A percentile compares a stretch with the other conserved stretches of the same genome.
Evolutionary conservation across 2,113 vertebrate genomes (phyloP).

Genomic region (Picathartes gymnocephalus): DNA sequence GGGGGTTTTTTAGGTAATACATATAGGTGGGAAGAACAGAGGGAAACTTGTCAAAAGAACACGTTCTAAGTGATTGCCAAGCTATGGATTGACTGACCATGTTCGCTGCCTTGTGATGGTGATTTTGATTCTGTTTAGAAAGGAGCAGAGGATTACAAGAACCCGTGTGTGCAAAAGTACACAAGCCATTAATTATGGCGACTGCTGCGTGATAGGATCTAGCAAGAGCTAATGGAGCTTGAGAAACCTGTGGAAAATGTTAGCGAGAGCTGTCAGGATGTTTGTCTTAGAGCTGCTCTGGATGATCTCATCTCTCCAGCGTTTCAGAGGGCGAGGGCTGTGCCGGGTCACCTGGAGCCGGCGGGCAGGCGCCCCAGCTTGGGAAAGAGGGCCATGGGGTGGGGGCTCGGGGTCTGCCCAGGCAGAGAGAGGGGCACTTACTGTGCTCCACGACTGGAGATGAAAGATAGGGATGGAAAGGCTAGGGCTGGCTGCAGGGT

Average conservation of each 20-base stretch:
- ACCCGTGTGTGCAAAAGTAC: neutral
- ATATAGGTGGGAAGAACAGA: neutral
- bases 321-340: neutral
- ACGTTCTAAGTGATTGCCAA: neutral
- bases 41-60: neutral
- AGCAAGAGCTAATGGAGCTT: constrained; percentile 34
- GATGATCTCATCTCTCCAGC: constrained; percentile 9
- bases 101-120: neutral
- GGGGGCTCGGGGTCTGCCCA: neutral
- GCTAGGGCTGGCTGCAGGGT: neutral
- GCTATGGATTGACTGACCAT: neutral
- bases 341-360: neutral
- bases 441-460: neutral
- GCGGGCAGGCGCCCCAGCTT: rapidly evolving
- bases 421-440: neutral
- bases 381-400: neutral
- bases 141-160: neutral
- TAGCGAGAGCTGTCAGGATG: constrained; percentile 26
- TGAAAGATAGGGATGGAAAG: neutral
- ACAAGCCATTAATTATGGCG: neutral
- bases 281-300: constrained; percentile 28
- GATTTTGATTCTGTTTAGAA: neutral
- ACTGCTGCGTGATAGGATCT: neutral
- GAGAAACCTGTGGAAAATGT: constrained; percentile 46
- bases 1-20: neutral